These are phyloP conservation scores for Chesias legatella DNA, from an alignment of 2,888 invertebrate species.

Conservation along the genomic window DNA sequence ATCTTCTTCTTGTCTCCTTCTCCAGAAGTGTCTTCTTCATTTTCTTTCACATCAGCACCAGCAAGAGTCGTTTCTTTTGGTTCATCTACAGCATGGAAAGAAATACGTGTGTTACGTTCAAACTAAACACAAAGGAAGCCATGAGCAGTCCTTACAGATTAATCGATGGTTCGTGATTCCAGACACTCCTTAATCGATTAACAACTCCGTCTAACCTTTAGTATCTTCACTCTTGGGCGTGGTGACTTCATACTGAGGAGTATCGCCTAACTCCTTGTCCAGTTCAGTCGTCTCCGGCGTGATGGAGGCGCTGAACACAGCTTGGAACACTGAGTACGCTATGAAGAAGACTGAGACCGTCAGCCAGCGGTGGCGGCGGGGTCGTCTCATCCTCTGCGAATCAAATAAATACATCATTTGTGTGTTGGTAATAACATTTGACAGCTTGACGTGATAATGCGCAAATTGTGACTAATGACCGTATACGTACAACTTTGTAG, in stretches of 20 bases:
- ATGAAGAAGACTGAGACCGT: conserved; percentile 84
- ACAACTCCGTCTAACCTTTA: conserved; percentile 22
- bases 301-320: conserved; percentile 55
- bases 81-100: conserved; percentile 22
- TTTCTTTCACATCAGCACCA: conserved; percentile 24
- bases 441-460: too few species aligned
- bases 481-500: too few species aligned
- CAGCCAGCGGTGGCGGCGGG: conserved; percentile 84
- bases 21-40: conserved; percentile 30
- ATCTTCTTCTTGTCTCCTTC: conserved; percentile 47
- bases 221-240: conserved; percentile 24
- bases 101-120: too few species aligned
- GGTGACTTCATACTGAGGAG: not conserved
- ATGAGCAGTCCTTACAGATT: too few species aligned
- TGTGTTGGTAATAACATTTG: too few species aligned
- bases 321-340: conserved; percentile 83
- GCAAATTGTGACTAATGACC: too few species aligned
- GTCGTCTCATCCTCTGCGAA: conserved; percentile 81
- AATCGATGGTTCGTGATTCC: too few species aligned
- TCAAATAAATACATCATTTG: too few species aligned
- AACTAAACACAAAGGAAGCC: too few species aligned
- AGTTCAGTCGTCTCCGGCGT: conserved; percentile 36
- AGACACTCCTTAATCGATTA: too few species aligned
- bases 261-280: conserved; percentile 10
- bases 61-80: conserved; percentile 22